These are phyloP conservation scores for Aplysina aerophoba DNA, from an alignment of 37 sponge, comb jelly and placozoan species.

Conservation along the genomic window DNA sequence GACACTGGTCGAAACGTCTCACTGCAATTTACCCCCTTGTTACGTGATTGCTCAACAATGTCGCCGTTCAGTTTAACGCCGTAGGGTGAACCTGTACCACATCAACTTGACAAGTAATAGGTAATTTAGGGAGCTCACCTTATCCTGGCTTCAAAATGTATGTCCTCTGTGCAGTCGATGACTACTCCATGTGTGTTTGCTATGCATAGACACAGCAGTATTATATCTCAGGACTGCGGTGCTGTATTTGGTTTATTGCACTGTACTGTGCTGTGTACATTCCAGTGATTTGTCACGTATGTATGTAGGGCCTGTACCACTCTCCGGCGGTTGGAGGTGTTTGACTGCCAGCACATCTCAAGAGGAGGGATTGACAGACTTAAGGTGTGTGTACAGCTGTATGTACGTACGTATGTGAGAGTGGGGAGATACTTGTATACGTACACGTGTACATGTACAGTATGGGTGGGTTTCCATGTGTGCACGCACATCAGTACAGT, in stretches of 20 bases:
- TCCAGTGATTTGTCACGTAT: neutral
- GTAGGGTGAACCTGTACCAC: too few species aligned
- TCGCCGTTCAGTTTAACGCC: too few species aligned
- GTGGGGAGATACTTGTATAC: neutral
- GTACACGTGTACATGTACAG: neutral
- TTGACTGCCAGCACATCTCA: conserved; percentile 91
- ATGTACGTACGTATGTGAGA: neutral
- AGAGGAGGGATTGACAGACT: conserved; percentile 77
- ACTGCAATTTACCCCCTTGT: too few species aligned
- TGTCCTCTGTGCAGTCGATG: too few species aligned
- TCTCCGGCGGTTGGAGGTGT: conserved; percentile 79
- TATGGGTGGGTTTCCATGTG: neutral
- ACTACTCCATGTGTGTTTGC: too few species aligned
- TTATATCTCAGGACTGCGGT: too few species aligned
- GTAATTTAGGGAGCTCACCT: too few species aligned
- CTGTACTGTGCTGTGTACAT: neutral
- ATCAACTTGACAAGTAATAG: too few species aligned
- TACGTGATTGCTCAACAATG: too few species aligned
- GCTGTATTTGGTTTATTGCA: neutral
- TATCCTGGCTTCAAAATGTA: too few species aligned
- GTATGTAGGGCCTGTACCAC: conserved; percentile 63
- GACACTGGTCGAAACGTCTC: too few species aligned
- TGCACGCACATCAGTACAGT: neutral
- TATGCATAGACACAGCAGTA: too few species aligned
- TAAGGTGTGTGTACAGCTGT: conserved; percentile 46